Base-by-base conservation (phyloP, 1,140 invertebrate genomes). In the Mylabris phalerata region DNA sequence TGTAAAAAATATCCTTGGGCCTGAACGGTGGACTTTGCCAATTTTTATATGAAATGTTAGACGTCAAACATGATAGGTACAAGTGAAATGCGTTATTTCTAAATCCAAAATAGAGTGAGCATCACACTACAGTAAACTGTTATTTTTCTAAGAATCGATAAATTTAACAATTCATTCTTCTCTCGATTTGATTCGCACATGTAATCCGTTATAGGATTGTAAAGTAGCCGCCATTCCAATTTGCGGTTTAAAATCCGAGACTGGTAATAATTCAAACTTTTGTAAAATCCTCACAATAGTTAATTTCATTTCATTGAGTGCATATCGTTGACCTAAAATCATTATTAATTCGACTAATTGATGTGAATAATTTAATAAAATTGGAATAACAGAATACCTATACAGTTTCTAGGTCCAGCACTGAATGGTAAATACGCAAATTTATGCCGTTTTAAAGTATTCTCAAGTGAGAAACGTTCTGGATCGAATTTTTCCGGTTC, bases 401-500 rank as follows among this genome's bases (percentile, higher is more conserved):
- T 83, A 56, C 84, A 86, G 68, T 84, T 84, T 39, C 84, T 74
- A 10, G 76, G 72, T 9, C 84, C 84, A 47, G 81, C 82, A 45
- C 82, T 83, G 64, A 87, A 88, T 5, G 85, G 84, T 27, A 86
- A 69, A 63, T 79, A 86, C 3, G 76, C 66, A 60, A 71, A 82
- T 7, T 68, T 75, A 70, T 77, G 80, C 25, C 79, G 71, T 11
- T 66, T 61, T 9, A 62, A 41, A 1, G 63, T 49, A 38, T 80
- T 78, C 59, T 86, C 82, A 0, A 78, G 74, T 24, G 81, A 67
- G 73, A 89, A 89, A 68, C 85, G 72, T 11, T 87, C 84, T 0
- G 87, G 87, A 73, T 86, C 76, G 65, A 85, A 89, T 13, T 60
- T 68, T 2, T 83, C 74, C 6, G 87, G 85, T 59, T 88, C 75